Conservation (phyloP, 2,888 invertebrate species). For the Drosophila neotestacea region DNA sequence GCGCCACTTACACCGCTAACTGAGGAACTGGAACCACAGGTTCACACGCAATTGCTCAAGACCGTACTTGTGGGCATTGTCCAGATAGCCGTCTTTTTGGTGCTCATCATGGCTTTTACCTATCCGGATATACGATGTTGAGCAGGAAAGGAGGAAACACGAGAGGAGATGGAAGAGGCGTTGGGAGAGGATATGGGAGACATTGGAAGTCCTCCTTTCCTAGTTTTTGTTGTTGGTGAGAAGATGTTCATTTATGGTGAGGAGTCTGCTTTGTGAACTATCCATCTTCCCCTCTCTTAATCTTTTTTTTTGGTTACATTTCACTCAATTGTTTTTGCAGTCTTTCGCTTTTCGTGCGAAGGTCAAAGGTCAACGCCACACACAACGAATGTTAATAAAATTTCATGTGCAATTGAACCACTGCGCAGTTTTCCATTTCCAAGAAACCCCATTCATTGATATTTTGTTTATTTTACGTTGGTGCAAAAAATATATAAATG, state of each 20-base stretch:
- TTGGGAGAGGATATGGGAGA: no score
- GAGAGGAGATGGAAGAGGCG: no score
- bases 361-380: slow-evolving; percentile 1
- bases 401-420: slow-evolving; percentile 48
- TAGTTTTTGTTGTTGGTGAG: background rate
- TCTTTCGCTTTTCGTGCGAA: background rate
- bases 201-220: no score
- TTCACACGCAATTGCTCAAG: slow-evolving; percentile 57
- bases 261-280: background rate
- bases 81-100: slow-evolving; percentile 75
- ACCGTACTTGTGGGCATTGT: slow-evolving; percentile 72
- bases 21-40: slow-evolving; percentile 17
- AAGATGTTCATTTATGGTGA: background rate
- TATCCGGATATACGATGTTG: slow-evolving; percentile 72
- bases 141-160: background rate
- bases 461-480: no score
- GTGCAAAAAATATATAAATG: no score
- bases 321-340: background rate
- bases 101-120: slow-evolving; percentile 79
- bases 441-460: no score
- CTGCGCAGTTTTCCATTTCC: no score
- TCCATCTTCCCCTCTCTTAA: background rate
- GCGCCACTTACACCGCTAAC: slow-evolving; percentile 25
- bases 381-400: slow-evolving; percentile 56
- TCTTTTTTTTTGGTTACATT: background rate